phyloP scores from a whole-genome alignment of 2,113 vertebrate species.

The Rallus limicola region DNA sequence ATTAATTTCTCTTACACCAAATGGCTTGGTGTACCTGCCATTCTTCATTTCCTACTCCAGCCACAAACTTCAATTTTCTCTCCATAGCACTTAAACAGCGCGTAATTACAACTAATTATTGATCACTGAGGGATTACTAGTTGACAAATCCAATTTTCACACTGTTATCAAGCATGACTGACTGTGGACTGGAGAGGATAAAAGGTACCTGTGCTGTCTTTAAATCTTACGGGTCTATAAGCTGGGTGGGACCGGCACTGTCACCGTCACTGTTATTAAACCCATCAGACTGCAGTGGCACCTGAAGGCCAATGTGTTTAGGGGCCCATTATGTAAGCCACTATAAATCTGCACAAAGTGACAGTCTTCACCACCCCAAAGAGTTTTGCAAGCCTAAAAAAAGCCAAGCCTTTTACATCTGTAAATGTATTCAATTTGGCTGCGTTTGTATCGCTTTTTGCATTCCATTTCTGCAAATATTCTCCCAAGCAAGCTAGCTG shows the following conservation, averaged over 20 bases:
- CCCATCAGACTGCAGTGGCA: neutral
- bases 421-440: conserved; percentile 8
- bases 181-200: neutral
- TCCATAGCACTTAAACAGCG: neutral
- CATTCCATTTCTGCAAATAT: neutral
- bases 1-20: neutral
- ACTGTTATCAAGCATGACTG: conserved; percentile 22
- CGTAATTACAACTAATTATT: conserved; percentile 68
- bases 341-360: neutral
- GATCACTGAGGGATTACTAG: conserved; percentile 62
- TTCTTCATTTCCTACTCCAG: conserved; percentile 21
- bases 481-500: neutral
- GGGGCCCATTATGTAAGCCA: neutral
- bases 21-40: neutral
- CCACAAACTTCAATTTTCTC: conserved; percentile 32
- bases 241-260: neutral
- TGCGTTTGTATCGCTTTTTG: neutral
- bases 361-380: neutral
- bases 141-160: conserved; percentile 71
- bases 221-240: neutral
- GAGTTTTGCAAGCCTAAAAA: neutral
- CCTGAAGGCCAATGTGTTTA: neutral
- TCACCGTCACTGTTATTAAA: neutral
- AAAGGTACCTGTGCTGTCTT: neutral
- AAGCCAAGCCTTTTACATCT: neutral